Percentiles rank a stretch among this genome's conserved stretches.
Conservation (phyloP, 2,797 vertebrate species). For the Esox lucius region DNA sequence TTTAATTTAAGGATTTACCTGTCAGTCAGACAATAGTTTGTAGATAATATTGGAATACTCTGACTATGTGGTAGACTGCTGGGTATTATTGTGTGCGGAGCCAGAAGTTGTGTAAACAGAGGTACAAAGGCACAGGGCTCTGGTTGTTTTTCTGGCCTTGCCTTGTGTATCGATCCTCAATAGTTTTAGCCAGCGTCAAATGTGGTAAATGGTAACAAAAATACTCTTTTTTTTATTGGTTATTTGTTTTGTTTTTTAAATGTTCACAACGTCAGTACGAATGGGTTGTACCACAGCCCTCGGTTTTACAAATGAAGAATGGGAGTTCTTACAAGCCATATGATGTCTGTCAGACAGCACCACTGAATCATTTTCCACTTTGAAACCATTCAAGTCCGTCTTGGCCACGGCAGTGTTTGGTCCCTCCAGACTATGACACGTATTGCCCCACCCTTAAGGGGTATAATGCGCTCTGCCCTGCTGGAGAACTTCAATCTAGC, state of each 20-base stretch:
- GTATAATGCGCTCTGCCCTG: background rate
- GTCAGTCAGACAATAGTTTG: background rate
- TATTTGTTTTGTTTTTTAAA: background rate
- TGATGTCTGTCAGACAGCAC: background rate
- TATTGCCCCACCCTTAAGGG: background rate
- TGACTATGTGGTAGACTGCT: background rate
- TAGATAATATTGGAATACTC: background rate
- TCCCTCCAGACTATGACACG: background rate
- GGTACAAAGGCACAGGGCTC: background rate
- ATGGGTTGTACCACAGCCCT: background rate
- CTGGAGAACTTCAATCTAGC: background rate
- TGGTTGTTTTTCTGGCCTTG: background rate
- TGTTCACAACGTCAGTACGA: slow-evolving; percentile 9
- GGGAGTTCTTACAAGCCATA: background rate
- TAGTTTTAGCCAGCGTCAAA: slow-evolving; percentile 9
- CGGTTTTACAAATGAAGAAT: background rate
- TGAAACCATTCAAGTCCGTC: background rate
- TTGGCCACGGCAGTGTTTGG: background rate
- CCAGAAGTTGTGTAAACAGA: slow-evolving; percentile 1
- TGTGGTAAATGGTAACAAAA: background rate
- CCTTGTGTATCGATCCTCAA: slow-evolving; percentile 20
- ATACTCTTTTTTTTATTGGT: slow-evolving; percentile 4
- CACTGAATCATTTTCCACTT: background rate
- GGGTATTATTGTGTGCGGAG: background rate
- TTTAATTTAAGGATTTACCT: background rate